Evolutionary conservation across 2,113 vertebrate species (phyloP).

Genomic region (Pituophis catenifer): DNA sequence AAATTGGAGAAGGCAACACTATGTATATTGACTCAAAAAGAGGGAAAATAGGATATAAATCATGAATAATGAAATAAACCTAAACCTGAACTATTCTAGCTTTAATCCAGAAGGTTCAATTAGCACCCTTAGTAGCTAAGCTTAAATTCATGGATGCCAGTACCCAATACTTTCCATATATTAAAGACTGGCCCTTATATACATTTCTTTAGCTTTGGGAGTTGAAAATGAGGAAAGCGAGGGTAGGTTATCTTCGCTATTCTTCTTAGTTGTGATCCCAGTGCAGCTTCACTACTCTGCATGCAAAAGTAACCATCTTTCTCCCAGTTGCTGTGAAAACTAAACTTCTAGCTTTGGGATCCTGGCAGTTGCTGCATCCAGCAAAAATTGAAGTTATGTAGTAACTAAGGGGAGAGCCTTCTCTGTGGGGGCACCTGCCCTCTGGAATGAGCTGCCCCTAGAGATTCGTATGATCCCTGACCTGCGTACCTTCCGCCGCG

Average conservation of each 20-base stretch:
- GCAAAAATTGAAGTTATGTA: not conserved
- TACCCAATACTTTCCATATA: not conserved
- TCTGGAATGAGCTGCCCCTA: too few relatives aligned
- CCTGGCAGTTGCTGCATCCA: not conserved
- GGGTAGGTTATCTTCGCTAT: not conserved
- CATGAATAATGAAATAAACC: not conserved
- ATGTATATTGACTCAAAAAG: not conserved
- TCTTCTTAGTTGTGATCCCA: not conserved
- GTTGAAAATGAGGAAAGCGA: not conserved
- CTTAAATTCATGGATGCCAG: not conserved
- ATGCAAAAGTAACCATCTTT: not conserved
- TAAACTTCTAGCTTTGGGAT: not conserved
- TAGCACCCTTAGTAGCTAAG: not conserved
- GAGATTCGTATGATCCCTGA: too few relatives aligned
- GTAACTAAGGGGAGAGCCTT: not conserved
- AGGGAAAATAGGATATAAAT: not conserved
- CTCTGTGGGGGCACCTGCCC: too few relatives aligned
- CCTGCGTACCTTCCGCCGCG: too few relatives aligned
- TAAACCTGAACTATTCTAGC: constrained; percentile 37
- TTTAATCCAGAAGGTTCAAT: constrained; percentile 1
- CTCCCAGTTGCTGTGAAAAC: constrained; percentile 22
- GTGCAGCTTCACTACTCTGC: not conserved
- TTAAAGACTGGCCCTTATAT: not conserved
- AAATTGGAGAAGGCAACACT: not conserved
- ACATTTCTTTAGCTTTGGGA: not conserved